Percentiles rank a stretch among this genome's conserved stretches.
Conservation (phyloP, 2,797 vertebrate species). For the Nannoperca obscura region DNA sequence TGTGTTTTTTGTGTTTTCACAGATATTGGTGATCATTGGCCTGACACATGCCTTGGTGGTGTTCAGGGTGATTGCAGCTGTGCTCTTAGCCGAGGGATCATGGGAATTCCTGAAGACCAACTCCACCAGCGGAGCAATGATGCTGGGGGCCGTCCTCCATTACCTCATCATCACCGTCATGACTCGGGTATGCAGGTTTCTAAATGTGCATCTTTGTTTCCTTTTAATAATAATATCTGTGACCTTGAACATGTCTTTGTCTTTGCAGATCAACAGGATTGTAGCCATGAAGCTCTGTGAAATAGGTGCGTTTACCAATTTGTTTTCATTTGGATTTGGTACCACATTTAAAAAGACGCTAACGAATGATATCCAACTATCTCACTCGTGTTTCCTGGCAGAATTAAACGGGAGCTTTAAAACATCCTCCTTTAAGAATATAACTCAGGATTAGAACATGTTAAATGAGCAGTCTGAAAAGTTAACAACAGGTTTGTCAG, state of each 20-base stretch:
- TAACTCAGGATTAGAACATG: neutral
- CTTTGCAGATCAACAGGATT: slow-evolving; percentile 87
- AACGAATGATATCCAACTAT: no score
- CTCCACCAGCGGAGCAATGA: slow-evolving; percentile 85
- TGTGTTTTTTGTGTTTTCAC: slow-evolving; percentile 33
- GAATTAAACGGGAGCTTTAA: neutral
- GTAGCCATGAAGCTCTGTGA: slow-evolving; percentile 91
- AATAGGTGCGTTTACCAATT: slow-evolving; percentile 85
- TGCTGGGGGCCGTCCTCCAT: slow-evolving; percentile 91
- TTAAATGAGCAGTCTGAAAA: neutral
- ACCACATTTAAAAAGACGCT: neutral
- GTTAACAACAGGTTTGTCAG: neutral
- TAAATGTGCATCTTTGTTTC: slow-evolving; percentile 2
- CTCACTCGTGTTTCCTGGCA: neutral
- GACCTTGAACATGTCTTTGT: slow-evolving; percentile 30
- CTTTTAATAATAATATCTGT: neutral
- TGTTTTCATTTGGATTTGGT: neutral
- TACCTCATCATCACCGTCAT: slow-evolving; percentile 92
- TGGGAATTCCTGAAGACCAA: slow-evolving; percentile 80
- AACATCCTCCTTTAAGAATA: neutral
- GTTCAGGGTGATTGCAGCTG: slow-evolving; percentile 88
- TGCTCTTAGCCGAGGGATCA: slow-evolving; percentile 78
- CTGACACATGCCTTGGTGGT: slow-evolving; percentile 91
- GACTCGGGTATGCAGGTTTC: slow-evolving; percentile 86
- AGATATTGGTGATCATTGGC: slow-evolving; percentile 92